Evolutionary conservation across 2,113 vertebrate species (phyloP).

Genomic region (Corydoras sp.): DNA sequence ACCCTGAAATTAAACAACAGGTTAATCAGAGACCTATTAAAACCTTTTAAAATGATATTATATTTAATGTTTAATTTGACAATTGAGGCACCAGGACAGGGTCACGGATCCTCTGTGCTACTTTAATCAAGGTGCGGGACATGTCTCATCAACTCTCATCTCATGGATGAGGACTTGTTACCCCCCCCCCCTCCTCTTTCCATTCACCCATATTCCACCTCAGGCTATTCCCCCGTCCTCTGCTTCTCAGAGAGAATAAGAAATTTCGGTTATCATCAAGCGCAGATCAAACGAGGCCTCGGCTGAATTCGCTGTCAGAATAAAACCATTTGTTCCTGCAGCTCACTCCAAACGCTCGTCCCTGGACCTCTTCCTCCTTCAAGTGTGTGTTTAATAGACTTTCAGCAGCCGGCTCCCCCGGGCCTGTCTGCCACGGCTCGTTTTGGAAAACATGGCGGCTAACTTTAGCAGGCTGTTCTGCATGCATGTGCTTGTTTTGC

Average conservation of each 20-base stretch:
- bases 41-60: no score
- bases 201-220: conserved; percentile 39
- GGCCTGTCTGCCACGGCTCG: conserved; percentile 62
- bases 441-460: conserved; percentile 58
- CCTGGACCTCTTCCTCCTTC: conserved; percentile 46
- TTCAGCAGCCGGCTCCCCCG: conserved; percentile 55
- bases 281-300: conserved; percentile 66
- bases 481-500: conserved; percentile 34
- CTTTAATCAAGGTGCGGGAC: conserved; percentile 24
- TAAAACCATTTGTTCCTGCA: conserved; percentile 65
- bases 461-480: conserved; percentile 45
- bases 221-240: conserved; percentile 56
- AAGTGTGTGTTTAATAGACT: conserved; percentile 63
- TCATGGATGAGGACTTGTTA: conserved; percentile 35
- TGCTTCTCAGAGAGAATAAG: conserved; percentile 60
- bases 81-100: background rate
- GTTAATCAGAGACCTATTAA: no score
- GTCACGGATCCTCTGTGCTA: conserved; percentile 10
- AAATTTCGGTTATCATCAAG: conserved; percentile 59
- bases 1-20: no score
- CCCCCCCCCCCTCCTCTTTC: conserved; percentile 31
- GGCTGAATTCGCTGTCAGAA: conserved; percentile 66
- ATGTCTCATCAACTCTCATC: conserved; percentile 43
- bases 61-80: no score
- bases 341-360: conserved; percentile 44